Conservation (phyloP, 1,140 invertebrate species). For the Caenorhabditis tropicalis region DNA sequence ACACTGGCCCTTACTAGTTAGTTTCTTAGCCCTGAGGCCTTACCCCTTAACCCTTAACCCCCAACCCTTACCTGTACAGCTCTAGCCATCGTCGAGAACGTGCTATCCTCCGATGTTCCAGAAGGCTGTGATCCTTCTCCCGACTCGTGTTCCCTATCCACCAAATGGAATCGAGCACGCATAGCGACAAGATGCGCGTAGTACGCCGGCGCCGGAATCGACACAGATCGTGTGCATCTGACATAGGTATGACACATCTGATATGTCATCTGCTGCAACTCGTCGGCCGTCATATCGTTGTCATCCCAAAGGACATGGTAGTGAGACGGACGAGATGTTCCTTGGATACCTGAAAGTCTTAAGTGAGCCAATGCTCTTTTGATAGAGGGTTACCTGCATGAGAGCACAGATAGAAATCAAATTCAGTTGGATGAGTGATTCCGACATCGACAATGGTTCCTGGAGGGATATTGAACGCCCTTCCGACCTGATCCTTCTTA, state of each 20-base stretch:
- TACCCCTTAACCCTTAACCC: too few species aligned
- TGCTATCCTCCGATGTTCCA: constrained; percentile 94
- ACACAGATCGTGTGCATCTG: constrained; percentile 95
- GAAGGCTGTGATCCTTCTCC: constrained; percentile 97
- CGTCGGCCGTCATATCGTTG: constrained; percentile 96
- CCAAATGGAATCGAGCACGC: constrained; percentile 95
- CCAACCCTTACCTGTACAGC: constrained; percentile 81
- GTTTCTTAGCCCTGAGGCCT: too few species aligned
- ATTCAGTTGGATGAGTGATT: constrained; percentile 99
- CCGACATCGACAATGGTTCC: constrained; percentile 99
- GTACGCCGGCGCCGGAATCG: constrained; percentile 98
- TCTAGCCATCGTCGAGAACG: constrained; percentile 93
- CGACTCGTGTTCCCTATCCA: constrained; percentile 97
- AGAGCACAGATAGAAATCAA: constrained; percentile 99
- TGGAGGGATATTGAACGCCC: constrained; percentile 97
- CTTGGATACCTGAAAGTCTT: too few species aligned
- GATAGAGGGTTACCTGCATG: too few species aligned
- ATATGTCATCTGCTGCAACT: constrained; percentile 97
- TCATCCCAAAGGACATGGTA: constrained; percentile 99
- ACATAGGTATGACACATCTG: constrained; percentile 99
- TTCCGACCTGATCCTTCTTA: constrained; percentile 85
- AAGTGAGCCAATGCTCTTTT: too few species aligned
- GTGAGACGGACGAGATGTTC: constrained; percentile 95
- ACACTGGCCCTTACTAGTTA: too few species aligned
- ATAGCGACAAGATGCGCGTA: constrained; percentile 99